Percentiles rank a stretch among this genome's conserved stretches.
phyloP scores from a whole-genome alignment of 2,113 vertebrate species.

The Thymallus thymallus region DNA sequence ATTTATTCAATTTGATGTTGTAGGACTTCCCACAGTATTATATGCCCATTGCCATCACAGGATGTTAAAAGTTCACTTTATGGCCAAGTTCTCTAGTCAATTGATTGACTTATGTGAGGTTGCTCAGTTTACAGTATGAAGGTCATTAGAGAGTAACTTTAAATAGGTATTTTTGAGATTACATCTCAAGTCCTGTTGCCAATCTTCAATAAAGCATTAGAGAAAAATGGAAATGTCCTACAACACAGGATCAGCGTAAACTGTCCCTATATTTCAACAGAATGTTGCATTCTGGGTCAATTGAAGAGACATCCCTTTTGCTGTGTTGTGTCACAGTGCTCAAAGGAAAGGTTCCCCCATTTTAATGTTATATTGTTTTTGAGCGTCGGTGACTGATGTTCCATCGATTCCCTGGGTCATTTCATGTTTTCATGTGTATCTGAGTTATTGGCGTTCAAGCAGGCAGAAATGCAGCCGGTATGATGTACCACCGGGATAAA shows the following conservation, averaged over 20 bases:
- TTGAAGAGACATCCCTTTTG: background rate
- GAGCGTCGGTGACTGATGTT: too few relatives aligned
- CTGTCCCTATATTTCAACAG: background rate
- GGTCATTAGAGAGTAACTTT: background rate
- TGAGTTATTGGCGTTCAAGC: too few relatives aligned
- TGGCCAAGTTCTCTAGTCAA: background rate
- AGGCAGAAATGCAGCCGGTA: too few relatives aligned
- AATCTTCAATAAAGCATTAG: background rate
- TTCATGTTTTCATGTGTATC: too few relatives aligned
- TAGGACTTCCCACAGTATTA: background rate
- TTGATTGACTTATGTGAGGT: background rate
- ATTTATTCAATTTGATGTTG: too few relatives aligned
- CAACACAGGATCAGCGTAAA: background rate
- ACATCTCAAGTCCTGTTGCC: background rate
- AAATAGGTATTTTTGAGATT: background rate
- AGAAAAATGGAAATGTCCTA: background rate
- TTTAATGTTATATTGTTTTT: too few relatives aligned
- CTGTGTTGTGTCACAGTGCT: background rate
- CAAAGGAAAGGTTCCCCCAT: too few relatives aligned
- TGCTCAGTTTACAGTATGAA: background rate
- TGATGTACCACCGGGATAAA: too few relatives aligned
- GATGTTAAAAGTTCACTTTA: background rate
- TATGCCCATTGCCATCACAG: background rate
- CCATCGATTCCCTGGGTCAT: too few relatives aligned
- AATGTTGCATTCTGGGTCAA: background rate